Evolutionary conservation across 2,797 vertebrate species (phyloP).

Genomic region (Tachyglossus aculeatus): DNA sequence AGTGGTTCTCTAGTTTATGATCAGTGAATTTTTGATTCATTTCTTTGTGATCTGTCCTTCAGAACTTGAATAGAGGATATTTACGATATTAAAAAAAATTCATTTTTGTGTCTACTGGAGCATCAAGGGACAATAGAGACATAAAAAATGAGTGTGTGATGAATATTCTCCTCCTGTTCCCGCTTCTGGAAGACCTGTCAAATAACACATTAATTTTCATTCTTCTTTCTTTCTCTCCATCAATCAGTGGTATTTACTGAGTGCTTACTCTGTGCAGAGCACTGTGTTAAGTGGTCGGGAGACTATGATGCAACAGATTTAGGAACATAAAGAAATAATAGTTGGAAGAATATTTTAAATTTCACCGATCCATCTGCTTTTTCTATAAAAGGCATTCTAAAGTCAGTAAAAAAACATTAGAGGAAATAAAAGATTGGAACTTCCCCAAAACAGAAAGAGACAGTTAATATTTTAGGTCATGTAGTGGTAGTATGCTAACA

Average conservation of each 20-base stretch:
- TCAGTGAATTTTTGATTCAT: conserved; percentile 21
- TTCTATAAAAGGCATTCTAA: neutral
- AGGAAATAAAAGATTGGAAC: neutral
- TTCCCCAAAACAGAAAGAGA: no score
- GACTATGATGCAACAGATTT: neutral
- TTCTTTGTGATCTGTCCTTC: conserved; percentile 46
- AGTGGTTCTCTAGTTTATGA: conserved; percentile 3
- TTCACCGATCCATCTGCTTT: neutral
- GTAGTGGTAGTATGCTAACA: no score
- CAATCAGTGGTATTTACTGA: no score
- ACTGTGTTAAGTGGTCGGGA: no score
- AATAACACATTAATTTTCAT: neutral
- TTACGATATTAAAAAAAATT: conserved; percentile 18
- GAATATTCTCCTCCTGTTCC: conserved; percentile 23
- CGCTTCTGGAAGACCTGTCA: neutral
- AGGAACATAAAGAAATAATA: neutral
- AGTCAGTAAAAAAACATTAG: neutral
- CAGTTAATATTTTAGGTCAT: no score
- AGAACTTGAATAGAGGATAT: conserved; percentile 34
- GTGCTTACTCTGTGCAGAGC: no score
- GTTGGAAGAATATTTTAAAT: neutral
- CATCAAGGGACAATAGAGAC: neutral
- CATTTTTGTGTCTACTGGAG: neutral
- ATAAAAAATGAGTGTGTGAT: conserved; percentile 4
- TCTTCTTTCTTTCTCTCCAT: neutral